Conservation (phyloP, 2,113 vertebrate genomes). For the Chamaea fasciata region DNA sequence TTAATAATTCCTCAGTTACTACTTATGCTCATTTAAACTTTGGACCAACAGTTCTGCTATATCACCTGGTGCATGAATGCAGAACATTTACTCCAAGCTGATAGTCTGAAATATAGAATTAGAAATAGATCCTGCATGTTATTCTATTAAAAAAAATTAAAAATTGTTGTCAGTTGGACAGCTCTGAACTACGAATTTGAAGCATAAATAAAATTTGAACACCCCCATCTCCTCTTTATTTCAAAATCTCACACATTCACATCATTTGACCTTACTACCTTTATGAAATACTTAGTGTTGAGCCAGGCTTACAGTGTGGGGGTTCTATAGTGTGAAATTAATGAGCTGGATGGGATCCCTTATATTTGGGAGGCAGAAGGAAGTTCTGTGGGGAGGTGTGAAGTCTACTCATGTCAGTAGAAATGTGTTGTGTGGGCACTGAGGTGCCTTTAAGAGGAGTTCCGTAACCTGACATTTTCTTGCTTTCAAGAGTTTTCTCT, state of each 20-base stretch:
- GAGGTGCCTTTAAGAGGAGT: conserved; percentile 48
- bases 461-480: conserved; percentile 52
- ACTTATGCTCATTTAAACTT: conserved; percentile 15
- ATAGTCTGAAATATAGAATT: background rate
- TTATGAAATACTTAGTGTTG: background rate
- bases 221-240: conserved; percentile 23
- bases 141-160: background rate
- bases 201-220: conserved; percentile 39
- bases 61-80: background rate
- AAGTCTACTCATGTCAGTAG: conserved; percentile 36
- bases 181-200: conserved; percentile 5
- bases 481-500: conserved; percentile 22
- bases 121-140: background rate
- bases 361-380: conserved; percentile 35
- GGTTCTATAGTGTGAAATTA: conserved; percentile 37
- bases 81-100: background rate
- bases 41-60: background rate
- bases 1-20: background rate
- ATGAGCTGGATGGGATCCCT: conserved; percentile 44
- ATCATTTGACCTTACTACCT: conserved; percentile 22
- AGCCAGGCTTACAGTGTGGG: background rate
- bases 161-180: background rate
- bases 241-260: background rate
- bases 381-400: conserved; percentile 50
- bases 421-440: conserved; percentile 54